These are phyloP conservation scores for Sialis fuliginosa DNA, from an alignment of 2,888 invertebrate genomes.

Conservation along the genomic window DNA sequence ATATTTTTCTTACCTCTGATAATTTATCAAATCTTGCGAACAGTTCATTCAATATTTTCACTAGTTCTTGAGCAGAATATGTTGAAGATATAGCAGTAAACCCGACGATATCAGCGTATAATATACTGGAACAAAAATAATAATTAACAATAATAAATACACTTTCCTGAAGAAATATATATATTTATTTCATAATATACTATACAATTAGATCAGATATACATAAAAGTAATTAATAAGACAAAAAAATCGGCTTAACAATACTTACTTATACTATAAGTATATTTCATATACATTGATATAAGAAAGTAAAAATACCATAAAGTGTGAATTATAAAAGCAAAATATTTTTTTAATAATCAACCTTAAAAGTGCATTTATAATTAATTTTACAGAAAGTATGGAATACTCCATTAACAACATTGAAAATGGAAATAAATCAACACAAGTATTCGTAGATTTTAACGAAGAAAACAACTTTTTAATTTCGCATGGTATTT, in stretches of 20 bases:
- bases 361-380: too few species aligned
- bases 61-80: slow-evolving; percentile 87
- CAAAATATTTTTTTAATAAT: too few species aligned
- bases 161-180: background rate
- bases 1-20: slow-evolving; percentile 39
- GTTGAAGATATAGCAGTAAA: slow-evolving; percentile 93
- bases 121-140: slow-evolving; percentile 46
- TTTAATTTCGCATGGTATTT: too few species aligned
- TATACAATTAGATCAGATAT: background rate
- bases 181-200: background rate
- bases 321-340: too few species aligned
- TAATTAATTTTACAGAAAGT: too few species aligned
- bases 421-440: too few species aligned
- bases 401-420: too few species aligned
- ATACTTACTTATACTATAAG: background rate
- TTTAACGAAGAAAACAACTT: too few species aligned
- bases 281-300: background rate
- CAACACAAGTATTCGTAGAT: too few species aligned
- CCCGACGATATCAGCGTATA: slow-evolving; percentile 96
- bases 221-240: background rate
- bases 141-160: slow-evolving; percentile 7
- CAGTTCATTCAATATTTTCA: slow-evolving; percentile 87
- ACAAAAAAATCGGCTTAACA: background rate
- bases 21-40: slow-evolving; percentile 91
- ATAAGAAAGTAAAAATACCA: background rate